A percentile compares a stretch with the other conserved stretches of the same genome.
phyloP scores from a whole-genome alignment of 2,888 invertebrate species.

The Drosophila leonis region DNA sequence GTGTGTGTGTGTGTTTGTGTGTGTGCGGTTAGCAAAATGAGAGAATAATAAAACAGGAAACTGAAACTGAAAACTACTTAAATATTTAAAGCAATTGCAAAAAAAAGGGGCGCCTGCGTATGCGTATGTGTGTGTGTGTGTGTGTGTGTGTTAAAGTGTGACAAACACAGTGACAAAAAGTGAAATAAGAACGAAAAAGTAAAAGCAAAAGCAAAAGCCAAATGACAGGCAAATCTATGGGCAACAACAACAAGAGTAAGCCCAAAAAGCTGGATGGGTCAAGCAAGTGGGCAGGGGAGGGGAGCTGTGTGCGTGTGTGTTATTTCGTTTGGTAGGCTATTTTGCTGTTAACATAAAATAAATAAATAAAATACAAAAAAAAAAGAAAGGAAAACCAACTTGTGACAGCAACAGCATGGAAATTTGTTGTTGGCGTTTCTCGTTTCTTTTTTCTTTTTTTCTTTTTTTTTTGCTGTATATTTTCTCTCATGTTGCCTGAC shows the following conservation, averaged over 20 bases:
- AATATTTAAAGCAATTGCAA: slow-evolving; percentile 75
- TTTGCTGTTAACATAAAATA: slow-evolving; percentile 53
- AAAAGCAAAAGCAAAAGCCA: slow-evolving; percentile 29
- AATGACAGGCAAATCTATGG: slow-evolving; percentile 54
- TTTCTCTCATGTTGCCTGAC: slow-evolving; percentile 20
- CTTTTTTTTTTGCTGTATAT: neutral
- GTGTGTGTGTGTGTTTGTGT: slow-evolving; percentile 21
- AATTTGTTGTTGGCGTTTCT: slow-evolving; percentile 23
- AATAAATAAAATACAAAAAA: slow-evolving; percentile 42
- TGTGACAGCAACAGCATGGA: slow-evolving; percentile 46
- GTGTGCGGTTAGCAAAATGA: slow-evolving; percentile 60
- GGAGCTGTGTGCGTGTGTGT: neutral
- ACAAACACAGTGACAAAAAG: slow-evolving; percentile 38
- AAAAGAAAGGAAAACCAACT: slow-evolving; percentile 13
- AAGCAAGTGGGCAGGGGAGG: slow-evolving; percentile 3
- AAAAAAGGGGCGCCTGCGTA: slow-evolving; percentile 27
- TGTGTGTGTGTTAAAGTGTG: slow-evolving; percentile 21
- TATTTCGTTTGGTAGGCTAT: slow-evolving; percentile 8
- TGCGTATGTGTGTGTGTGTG: slow-evolving; percentile 12
- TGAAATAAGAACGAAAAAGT: slow-evolving; percentile 7
- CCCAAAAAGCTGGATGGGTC: neutral
- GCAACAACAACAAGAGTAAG: slow-evolving; percentile 15
- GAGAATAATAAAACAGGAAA: slow-evolving; percentile 66
- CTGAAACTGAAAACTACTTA: slow-evolving; percentile 65
- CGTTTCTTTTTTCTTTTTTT: neutral